Conservation (phyloP, 2,888 invertebrate genomes). For the Standfussiana lucernea region DNA sequence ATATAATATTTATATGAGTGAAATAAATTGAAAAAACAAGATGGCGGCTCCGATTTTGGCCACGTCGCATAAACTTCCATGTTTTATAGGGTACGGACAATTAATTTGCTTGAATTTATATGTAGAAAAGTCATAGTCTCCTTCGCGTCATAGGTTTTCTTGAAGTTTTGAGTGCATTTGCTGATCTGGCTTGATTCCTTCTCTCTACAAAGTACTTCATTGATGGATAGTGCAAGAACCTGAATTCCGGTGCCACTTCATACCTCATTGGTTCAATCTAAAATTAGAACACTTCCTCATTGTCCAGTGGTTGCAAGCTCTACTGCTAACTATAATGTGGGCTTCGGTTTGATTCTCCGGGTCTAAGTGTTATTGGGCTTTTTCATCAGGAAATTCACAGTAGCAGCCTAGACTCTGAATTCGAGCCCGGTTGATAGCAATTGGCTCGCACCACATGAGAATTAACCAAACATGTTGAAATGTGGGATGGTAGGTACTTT, state of each 20-base stretch:
- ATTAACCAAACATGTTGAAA: neutral
- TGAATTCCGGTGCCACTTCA: constrained; percentile 71
- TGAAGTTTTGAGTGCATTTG: constrained; percentile 21
- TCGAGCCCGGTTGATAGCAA: neutral
- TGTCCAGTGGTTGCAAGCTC: neutral
- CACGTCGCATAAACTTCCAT: neutral
- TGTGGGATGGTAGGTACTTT: neutral
- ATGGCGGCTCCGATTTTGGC: neutral
- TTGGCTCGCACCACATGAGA: neutral
- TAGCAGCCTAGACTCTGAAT: neutral
- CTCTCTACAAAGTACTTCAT: constrained; percentile 39
- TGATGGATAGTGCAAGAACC: constrained; percentile 77
- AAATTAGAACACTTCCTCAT: constrained; percentile 32
- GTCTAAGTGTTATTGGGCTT: neutral
- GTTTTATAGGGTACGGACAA: neutral
- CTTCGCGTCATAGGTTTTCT: constrained; percentile 1
- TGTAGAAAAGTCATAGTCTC: constrained; percentile 14
- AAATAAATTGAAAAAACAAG: neutral
- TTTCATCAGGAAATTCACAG: neutral
- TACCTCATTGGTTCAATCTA: constrained; percentile 60
- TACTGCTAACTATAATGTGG: neutral
- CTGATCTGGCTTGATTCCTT: constrained; percentile 1
- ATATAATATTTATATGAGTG: too few species aligned
- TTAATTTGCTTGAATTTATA: neutral
- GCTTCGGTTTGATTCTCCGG: neutral